Percentiles rank a stretch among this genome's conserved stretches.
Conservation (phyloP, 2,888 invertebrate species). For the Caenorhabditis doughertyi region DNA sequence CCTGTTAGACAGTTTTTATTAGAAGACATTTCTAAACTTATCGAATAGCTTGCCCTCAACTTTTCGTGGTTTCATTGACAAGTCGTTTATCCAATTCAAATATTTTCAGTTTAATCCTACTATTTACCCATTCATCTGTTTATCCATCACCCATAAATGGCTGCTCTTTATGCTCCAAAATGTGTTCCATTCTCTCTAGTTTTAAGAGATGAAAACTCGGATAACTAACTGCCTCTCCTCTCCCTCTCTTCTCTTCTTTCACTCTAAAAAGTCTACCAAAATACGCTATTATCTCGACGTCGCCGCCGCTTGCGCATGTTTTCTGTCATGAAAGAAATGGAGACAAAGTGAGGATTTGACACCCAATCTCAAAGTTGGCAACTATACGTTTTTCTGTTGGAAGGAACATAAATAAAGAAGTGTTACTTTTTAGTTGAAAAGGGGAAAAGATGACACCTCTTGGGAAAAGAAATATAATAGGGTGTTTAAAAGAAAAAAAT, state of each 20-base stretch:
- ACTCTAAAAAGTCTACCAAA: background rate
- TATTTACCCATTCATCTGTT: slow-evolving; percentile 39
- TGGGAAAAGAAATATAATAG: background rate
- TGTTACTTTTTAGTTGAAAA: background rate
- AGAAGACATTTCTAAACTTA: too few species aligned
- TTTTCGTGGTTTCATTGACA: too few species aligned
- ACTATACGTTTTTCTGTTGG: slow-evolving; percentile 57
- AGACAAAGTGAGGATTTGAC: slow-evolving; percentile 40
- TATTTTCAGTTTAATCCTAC: background rate
- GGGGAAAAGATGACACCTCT: background rate
- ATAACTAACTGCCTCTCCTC: slow-evolving; percentile 36
- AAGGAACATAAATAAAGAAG: slow-evolving; percentile 5
- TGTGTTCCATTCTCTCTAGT: slow-evolving; percentile 21
- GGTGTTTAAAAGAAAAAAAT: background rate
- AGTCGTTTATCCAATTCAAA: background rate
- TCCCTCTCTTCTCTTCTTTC: background rate
- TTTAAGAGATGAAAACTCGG: slow-evolving; percentile 51
- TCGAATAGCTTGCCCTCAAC: too few species aligned
- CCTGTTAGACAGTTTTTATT: too few species aligned
- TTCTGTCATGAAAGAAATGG: slow-evolving; percentile 34
- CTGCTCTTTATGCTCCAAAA: slow-evolving; percentile 1
- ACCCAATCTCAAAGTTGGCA: slow-evolving; percentile 21
- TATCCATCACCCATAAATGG: slow-evolving; percentile 38
- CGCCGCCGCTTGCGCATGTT: slow-evolving; percentile 45
- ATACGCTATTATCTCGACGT: slow-evolving; percentile 45